Conservation (phyloP, 2,797 vertebrate species). For the Coilia nasus region DNA sequence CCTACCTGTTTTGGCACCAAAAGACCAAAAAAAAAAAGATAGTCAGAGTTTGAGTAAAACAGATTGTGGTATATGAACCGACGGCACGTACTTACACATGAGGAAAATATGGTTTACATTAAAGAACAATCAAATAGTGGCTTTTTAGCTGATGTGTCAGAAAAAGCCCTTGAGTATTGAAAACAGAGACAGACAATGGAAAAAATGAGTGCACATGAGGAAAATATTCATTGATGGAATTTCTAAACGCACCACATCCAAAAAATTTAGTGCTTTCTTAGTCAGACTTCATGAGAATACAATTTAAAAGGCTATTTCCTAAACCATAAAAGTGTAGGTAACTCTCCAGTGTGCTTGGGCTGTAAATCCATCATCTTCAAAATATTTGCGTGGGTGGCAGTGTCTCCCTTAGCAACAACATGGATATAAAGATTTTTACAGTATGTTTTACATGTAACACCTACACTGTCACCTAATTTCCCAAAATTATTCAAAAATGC, state of each 20-base stretch:
- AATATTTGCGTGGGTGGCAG: conserved; percentile 12
- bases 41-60: background rate
- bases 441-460: background rate
- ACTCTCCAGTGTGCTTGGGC: conserved; percentile 11
- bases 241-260: conserved; percentile 30
- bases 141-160: conserved; percentile 31
- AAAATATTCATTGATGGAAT: conserved; percentile 43
- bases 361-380: conserved; percentile 35
- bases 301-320: conserved; percentile 26
- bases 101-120: conserved; percentile 50
- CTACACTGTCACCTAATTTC: background rate
- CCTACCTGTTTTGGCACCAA: background rate
- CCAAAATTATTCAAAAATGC: background rate
- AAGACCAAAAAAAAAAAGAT: background rate
- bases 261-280: conserved; percentile 25
- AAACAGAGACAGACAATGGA: conserved; percentile 49
- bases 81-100: conserved; percentile 41
- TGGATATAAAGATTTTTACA: background rate
- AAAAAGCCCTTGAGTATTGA: conserved; percentile 37
- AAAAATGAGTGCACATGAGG: conserved; percentile 42
- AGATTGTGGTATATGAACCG: conserved; percentile 1
- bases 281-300: conserved; percentile 25
- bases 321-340: conserved; percentile 26
- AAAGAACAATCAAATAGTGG: conserved; percentile 38
- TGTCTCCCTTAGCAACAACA: conserved; percentile 10